Evolutionary conservation across 2,113 vertebrate genomes (phyloP), one percentile per base, ranked within the genome.

Genomic region (Hemichromis elongatus): DNA sequence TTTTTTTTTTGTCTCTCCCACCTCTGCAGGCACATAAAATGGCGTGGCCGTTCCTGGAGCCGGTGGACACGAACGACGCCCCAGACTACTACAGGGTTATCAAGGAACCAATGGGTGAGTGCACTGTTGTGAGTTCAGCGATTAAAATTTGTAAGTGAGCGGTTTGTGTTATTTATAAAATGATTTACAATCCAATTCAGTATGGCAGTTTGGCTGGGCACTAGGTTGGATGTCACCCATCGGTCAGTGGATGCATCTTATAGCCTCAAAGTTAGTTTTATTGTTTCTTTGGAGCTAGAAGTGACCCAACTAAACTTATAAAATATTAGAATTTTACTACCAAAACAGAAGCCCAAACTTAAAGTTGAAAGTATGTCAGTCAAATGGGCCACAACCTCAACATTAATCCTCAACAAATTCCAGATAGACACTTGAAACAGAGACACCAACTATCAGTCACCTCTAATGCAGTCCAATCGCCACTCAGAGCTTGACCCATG

Each of bases 81-180:
- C 98, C 98, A 42, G 99, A 99, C 96, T 99, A 99, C 95, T 99
- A 99, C 83, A 97, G 97, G 85, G 98, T 99, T 79, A 99, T 99
- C 93, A 99, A 99, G 95, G 99, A 99, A 88, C 99, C 99, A 53
- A 99, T 99, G 99, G 99, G 99, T 99, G 93, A 96, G 97, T 92
- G 30, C 21, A 50, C 9, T 50, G 68, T 28, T 73, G 42, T 73
- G 68, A 73, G 18, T 73, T 47, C 40, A 47, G 8, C 24, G 18
- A 68, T 14, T 1, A 42, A 68, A 6, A 24, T 45, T 26, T 68
- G 37, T 42, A 68, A 42, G 24, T 4, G 37, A 68, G 5, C 37
- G 16, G 13, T 68, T 21, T 37, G n/a, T 68, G n/a, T 42, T 42
- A 26, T 21, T 42, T 42, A 6, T 42, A 24, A 68, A 42, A 24